Evolutionary conservation across 2,113 vertebrate species (phyloP), one percentile per base, ranked within the genome.

Genomic region (Brachypteracias leptosomus): DNA sequence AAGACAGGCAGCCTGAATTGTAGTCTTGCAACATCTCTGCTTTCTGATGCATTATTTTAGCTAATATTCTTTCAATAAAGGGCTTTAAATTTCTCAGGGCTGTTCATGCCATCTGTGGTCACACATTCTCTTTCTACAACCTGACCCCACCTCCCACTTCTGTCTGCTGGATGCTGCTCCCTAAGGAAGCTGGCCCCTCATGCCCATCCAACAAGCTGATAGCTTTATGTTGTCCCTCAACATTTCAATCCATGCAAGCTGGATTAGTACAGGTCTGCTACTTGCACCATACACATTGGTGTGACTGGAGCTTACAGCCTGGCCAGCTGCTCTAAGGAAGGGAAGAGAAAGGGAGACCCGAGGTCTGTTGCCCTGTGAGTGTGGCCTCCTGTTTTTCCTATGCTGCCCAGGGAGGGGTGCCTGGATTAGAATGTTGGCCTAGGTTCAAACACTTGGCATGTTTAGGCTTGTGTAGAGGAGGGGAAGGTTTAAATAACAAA

Each of bases 111-210:
- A 29, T 26, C 58, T 73, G 17, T 10, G 59, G 36, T 26, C 2
- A 1, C 67, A 46, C 24, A 51, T 57, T 29, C 28, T 67, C 15
- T 36, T 76, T 62, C 58, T 58, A 13, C 5, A 7, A 16, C 25
- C 17, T 3, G 9, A 38, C 20, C 12, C 7, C 1, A 2, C 19
- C n/a, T 83, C 26, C 40, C 21, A 18, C 33, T 72, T 86, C 26
- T 61, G 10, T 52, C 66, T 57, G 18, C 31, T 85, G 29, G 6
- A 36, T 61, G n/a, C 49, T 44, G 21, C 16, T 79, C 24, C 36
- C 35, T 10, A 1, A 0, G 0, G 71, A 62, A 76, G 21, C 49
- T 76, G 42, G n/a, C 15, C 26, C 18, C 28, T 83, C 0, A 0
- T 10, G 3, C 10, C 28, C 15, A 52, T 52, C 44, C 33, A 40